Percentiles rank a stretch among this genome's conserved stretches.
Evolutionary conservation across 2,113 vertebrate species (phyloP).

Genomic region (Rissa tridactyla): DNA sequence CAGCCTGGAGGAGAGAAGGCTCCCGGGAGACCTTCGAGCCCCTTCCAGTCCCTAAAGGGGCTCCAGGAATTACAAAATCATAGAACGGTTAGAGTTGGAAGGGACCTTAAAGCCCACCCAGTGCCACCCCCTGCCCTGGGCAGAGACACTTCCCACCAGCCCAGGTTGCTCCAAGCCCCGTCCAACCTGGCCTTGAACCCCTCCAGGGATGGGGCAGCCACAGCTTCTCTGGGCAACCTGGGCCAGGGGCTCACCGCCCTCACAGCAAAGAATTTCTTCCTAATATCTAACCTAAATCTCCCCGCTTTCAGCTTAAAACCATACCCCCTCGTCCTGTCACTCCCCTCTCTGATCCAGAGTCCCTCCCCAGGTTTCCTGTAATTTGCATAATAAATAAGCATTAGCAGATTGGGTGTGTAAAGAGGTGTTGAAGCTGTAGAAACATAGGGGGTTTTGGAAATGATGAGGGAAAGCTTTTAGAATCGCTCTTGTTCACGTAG

Average conservation of each 20-base stretch:
- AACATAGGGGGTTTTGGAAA: background rate
- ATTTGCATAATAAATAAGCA: background rate
- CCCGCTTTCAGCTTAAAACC: background rate
- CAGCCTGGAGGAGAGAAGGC: background rate
- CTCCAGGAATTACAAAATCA: background rate
- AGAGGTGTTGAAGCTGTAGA: background rate
- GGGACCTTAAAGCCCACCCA: too few relatives aligned
- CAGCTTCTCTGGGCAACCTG: too few relatives aligned
- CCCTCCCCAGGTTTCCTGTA: background rate
- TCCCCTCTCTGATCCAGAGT: background rate
- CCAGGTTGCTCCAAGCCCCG: background rate
- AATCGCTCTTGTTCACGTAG: background rate
- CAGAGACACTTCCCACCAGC: too few relatives aligned
- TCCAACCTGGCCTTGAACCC: too few relatives aligned
- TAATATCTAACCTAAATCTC: background rate
- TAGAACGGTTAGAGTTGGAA: background rate
- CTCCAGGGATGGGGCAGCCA: too few relatives aligned
- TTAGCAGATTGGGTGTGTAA: background rate
- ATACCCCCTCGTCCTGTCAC: background rate
- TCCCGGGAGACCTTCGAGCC: background rate
- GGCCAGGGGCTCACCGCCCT: too few relatives aligned
- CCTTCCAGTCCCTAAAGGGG: background rate
- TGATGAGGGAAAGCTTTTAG: background rate
- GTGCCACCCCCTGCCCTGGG: too few relatives aligned
- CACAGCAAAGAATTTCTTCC: background rate